Base-by-base conservation (phyloP, 2,113 vertebrate genomes). In the Entomyzon cyanotis region DNA sequence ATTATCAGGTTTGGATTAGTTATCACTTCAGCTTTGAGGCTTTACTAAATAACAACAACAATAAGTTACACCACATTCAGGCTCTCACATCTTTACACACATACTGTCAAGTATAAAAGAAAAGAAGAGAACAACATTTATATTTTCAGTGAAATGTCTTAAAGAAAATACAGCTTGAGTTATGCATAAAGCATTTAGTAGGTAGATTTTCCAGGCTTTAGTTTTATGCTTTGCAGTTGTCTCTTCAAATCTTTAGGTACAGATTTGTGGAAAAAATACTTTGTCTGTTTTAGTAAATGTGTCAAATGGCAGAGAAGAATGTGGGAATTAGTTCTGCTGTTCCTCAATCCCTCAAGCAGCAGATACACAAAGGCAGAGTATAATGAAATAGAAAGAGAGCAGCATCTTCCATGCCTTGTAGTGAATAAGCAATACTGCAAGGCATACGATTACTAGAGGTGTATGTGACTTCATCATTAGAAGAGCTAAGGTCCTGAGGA, bases 21-120 rank as follows among this genome's bases (percentile, higher is more conserved):
- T 89, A 82, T 79, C 37, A 62, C 73, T 89, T 78, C 70, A 91
- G 41, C 30, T 95, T 62, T 65, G 42, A 30, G 50, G 67, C 75
- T 95, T 95, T 81, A 90, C 55, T 88, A 91, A 93, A 91, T 68
- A 92, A 74, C 42, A 87, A 53, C 56, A 94, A 63, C 69, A 89
- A 79, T 33, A 89, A 90, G 50, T 41, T 93, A 67, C 23, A 83
- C 12, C 15, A 68, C 15, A 69, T 37, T 70, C 64, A 88, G 37
- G 22, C 33, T 65, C 39, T 80, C 19, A 33, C 14, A 81, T 80
- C 35, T 77, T 84, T 80, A 95, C 1, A 2, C 9, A 39, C 7
- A 46, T 58, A 58, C 21, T 55, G 10, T 49, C 47, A 78, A 77
- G 35, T 22, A 46, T 15, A 84, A 70, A 12, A 71, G 9, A 28